phyloP scores from a whole-genome alignment of 2,113 vertebrate species.

The Eurystomus gularis region DNA sequence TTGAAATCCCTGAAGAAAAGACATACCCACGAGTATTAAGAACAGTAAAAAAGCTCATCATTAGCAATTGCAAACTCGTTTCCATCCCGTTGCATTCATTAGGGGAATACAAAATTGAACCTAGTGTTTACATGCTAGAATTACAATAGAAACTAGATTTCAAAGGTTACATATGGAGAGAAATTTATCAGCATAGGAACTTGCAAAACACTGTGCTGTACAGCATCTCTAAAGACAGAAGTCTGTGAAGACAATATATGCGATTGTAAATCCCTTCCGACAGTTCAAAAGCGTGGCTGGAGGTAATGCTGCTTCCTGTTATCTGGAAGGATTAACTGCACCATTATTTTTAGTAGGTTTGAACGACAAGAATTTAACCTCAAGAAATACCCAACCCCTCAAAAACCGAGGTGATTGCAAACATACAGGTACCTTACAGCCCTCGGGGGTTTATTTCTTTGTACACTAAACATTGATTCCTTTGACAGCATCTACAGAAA shows the following conservation, averaged over 20 bases:
- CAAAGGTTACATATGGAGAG: conserved; percentile 25
- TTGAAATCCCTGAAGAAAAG: conserved; percentile 59
- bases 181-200: conserved; percentile 26
- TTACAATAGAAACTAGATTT: conserved; percentile 32
- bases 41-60: conserved; percentile 63
- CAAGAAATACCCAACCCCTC: conserved; percentile 43
- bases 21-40: conserved; percentile 60
- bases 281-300: background rate
- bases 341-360: conserved; percentile 21
- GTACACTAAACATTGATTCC: conserved; percentile 36
- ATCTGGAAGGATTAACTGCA: conserved; percentile 35
- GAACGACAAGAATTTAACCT: conserved; percentile 21
- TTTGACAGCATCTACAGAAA: conserved; percentile 47
- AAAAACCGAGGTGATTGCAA: conserved; percentile 13
- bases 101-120: conserved; percentile 53
- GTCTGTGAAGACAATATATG: conserved; percentile 6
- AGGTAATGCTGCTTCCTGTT: conserved; percentile 18
- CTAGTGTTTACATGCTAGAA: conserved; percentile 47
- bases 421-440: conserved; percentile 38
- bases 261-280: conserved; percentile 4
- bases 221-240: conserved; percentile 6
- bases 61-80: conserved; percentile 48
- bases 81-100: conserved; percentile 55
- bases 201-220: conserved; percentile 37
- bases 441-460: conserved; percentile 21